Evolutionary conservation across 1,140 invertebrate genomes (phyloP), one percentile per base, ranked within the genome.

Genomic region (Anthonomus grandis): DNA sequence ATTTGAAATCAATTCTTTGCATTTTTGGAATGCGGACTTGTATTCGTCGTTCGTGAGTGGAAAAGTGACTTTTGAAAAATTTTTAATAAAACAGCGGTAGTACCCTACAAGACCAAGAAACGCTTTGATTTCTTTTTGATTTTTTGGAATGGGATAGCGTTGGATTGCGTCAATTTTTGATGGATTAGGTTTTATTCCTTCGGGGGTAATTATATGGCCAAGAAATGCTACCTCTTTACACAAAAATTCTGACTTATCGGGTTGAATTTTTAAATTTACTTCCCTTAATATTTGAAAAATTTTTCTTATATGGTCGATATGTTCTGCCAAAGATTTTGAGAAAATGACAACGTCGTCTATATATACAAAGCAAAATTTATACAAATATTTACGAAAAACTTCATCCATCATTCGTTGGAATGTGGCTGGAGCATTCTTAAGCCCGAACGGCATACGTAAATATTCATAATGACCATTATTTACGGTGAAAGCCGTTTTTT

Each of bases 401-500:
- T 57, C 59, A 39, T 74, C 67, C 66, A 78, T 76, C 9, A 72
- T 41, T n/a, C 71, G 50, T 59, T 79, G 75, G 55, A 79, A 79
- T 10, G 75, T 76, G 0, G 69, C 65, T 3, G 76, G 73, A 0
- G 72, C 70, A 38, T 74, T 75, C 41, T 69, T 70, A 1, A 78
- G 48, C 0, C 75, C 76, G 56, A 75, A 77, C 2, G 75, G 72
- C 71, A 78, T 74, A 41, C 73, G 41, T 4, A 60, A 31, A 48
- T 74, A 78, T 52, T 73, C 68, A 39, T 68, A 74, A 58, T 74
- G 68, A 0, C 70, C 74, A 38, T 64, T 52, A 34, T 66, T 45
- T 15, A 62, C 66, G 4, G 59, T 62, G 64, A 81, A 81, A 0
- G 76, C 77, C 0, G 78, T 81, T 68, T 79, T 81, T 8, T 70